Conservation (phyloP, 1,140 invertebrate species). For the Prorops nasuta region DNA sequence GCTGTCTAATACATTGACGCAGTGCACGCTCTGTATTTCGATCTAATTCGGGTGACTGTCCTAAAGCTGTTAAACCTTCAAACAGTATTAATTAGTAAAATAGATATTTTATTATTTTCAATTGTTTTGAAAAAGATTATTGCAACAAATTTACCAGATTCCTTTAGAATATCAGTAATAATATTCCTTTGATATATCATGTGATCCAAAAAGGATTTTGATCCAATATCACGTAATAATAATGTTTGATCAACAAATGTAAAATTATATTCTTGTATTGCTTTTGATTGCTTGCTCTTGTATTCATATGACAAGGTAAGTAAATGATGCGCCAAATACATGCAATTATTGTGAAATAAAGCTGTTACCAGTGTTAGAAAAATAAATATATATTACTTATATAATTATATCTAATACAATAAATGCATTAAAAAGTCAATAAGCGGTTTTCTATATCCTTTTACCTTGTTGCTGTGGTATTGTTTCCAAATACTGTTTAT, state of each 20-base stretch:
- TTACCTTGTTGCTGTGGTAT: slow-evolving; percentile 83
- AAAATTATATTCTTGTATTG: slow-evolving; percentile 49
- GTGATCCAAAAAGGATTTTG: slow-evolving; percentile 68
- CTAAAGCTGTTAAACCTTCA: slow-evolving; percentile 62
- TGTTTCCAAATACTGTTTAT: slow-evolving; percentile 74
- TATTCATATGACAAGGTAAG: slow-evolving; percentile 65
- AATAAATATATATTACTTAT: slow-evolving; percentile 4
- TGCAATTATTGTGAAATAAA: slow-evolving; percentile 91
- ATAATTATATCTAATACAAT: too few relatives aligned
- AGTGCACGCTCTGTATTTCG: slow-evolving; percentile 70
- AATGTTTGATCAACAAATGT: slow-evolving; percentile 62
- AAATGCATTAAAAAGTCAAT: too few relatives aligned
- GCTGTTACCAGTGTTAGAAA: slow-evolving; percentile 61
- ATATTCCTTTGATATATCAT: slow-evolving; percentile 72
- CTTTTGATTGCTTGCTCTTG: slow-evolving; percentile 48
- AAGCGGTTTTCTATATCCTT: too few relatives aligned
- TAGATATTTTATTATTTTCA: slow-evolving; percentile 4
- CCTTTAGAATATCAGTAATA: slow-evolving; percentile 69
- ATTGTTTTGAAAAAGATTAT: background rate
- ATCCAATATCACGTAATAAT: slow-evolving; percentile 65
- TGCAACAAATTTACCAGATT: slow-evolving; percentile 60
- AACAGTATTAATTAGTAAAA: slow-evolving; percentile 22
- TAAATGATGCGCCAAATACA: slow-evolving; percentile 79
- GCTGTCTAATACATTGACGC: slow-evolving; percentile 78
- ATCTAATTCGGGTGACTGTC: slow-evolving; percentile 57